These are phyloP conservation scores for Choristoneura rosaceana DNA, from an alignment of 2,888 invertebrate species.

Conservation along the genomic window DNA sequence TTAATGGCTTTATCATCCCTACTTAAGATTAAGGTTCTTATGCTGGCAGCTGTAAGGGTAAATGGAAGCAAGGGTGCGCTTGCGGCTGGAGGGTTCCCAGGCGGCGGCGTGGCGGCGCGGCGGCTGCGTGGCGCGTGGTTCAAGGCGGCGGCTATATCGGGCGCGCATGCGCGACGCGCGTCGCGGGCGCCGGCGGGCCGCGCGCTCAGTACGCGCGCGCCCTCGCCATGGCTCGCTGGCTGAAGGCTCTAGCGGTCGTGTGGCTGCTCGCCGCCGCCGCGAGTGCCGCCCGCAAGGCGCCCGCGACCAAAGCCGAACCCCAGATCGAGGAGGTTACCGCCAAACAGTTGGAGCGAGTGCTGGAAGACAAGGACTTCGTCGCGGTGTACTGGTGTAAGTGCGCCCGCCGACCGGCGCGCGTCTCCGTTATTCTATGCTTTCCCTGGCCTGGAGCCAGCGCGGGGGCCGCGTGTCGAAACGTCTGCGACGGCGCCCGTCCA, in stretches of 20 bases:
- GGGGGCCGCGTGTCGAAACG: constrained; percentile 71
- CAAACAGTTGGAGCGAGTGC: constrained; percentile 95
- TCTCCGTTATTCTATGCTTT: constrained; percentile 62
- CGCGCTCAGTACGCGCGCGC: constrained; percentile 81
- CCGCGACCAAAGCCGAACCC: constrained; percentile 85
- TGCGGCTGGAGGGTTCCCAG: not conserved
- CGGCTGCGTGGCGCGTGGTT: constrained; percentile 48
- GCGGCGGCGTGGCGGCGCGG: constrained; percentile 11
- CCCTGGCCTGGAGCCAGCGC: constrained; percentile 67
- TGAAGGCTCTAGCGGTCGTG: constrained; percentile 79
- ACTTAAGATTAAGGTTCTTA: too few species aligned
- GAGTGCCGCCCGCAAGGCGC: constrained; percentile 78
- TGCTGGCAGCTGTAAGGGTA: not conserved
- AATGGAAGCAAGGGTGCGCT: not conserved
- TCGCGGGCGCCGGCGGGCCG: constrained; percentile 48
- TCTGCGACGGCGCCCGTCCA: constrained; percentile 74
- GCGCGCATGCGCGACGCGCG: constrained; percentile 47
- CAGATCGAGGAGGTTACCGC: constrained; percentile 97
- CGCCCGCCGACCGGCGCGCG: constrained; percentile 60
- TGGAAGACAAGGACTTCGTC: constrained; percentile 96
- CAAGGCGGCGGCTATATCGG: constrained; percentile 49
- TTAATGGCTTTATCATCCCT: too few species aligned
- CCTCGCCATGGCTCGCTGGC: constrained; percentile 83
- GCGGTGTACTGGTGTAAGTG: constrained; percentile 99
- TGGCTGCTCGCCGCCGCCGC: constrained; percentile 84